Evolutionary conservation across 2,113 vertebrate species (phyloP).

Genomic region (Ahaetulla prasina): DNA sequence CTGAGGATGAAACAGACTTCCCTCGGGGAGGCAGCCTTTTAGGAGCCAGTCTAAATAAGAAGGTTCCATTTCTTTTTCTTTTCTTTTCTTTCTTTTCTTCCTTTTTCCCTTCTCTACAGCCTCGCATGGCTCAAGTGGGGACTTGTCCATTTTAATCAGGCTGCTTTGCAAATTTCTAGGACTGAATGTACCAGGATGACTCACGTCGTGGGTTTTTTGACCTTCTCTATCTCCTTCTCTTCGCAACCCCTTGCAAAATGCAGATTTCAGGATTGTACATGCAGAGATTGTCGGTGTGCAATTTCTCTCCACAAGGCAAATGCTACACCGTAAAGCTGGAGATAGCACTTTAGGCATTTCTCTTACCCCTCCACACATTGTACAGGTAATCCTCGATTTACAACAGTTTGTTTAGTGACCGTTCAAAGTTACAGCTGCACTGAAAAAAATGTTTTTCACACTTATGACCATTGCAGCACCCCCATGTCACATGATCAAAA

Average conservation of each 20-base stretch:
- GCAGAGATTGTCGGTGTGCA: too few species aligned
- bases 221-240: not conserved
- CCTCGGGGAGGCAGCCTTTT: constrained; percentile 5
- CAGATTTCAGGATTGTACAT: not conserved
- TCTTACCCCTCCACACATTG: not conserved
- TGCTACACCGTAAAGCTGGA: not conserved
- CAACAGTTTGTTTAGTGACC: too few species aligned
- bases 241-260: not conserved
- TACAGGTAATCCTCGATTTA: not conserved
- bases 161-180: constrained; percentile 18
- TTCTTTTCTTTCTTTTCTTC: not conserved
- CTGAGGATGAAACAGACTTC: constrained; percentile 12
- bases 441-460: too few species aligned
- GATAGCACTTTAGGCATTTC: not conserved
- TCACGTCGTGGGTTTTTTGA: not conserved
- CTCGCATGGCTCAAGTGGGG: constrained; percentile 1
- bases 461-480: too few species aligned
- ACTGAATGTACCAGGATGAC: constrained; percentile 18
- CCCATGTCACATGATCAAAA: too few species aligned
- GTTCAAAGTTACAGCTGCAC: too few species aligned
- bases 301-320: not conserved
- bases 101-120: not conserved
- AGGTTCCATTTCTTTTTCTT: not conserved
- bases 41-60: constrained; percentile 14
- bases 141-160: constrained; percentile 16